phyloP scores from a whole-genome alignment of 2,888 invertebrate species.

The Aleiodes alternator region DNA sequence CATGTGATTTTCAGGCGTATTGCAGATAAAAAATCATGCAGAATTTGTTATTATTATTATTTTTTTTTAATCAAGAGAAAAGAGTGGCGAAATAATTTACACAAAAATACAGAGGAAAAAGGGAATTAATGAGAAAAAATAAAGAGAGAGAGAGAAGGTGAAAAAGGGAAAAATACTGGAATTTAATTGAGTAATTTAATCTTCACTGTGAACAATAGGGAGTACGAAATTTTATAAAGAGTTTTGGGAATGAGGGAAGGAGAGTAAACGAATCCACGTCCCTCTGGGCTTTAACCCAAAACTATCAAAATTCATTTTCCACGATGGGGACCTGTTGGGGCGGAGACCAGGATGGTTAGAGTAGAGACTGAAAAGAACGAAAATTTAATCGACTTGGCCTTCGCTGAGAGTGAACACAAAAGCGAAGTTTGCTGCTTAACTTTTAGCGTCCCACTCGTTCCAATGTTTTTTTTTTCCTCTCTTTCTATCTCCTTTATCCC shows the following conservation, averaged over 20 bases:
- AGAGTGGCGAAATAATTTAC: too few relatives aligned
- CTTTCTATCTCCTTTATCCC: conserved; percentile 9
- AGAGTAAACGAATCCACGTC: conserved; percentile 29
- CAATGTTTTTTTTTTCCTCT: neutral
- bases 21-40: neutral
- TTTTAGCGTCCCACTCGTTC: conserved; percentile 6
- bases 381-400: conserved; percentile 43
- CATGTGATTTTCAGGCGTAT: neutral
- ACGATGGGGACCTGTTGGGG: conserved; percentile 18
- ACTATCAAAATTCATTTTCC: conserved; percentile 44
- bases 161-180: neutral
- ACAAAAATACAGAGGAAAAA: neutral
- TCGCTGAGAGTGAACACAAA: conserved; percentile 6
- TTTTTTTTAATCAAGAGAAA: too few relatives aligned
- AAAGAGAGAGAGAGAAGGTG: neutral
- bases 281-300: conserved; percentile 21
- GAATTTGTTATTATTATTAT: neutral
- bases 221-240: conserved; percentile 31
- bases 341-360: conserved; percentile 1
- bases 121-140: neutral
- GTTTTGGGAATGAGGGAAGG: neutral
- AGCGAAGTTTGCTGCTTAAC: conserved; percentile 8
- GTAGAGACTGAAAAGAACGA: conserved; percentile 36
- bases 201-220: conserved; percentile 29
- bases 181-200: conserved; percentile 28